Conservation (phyloP, 2,113 vertebrate species). For the Origma solitaria region DNA sequence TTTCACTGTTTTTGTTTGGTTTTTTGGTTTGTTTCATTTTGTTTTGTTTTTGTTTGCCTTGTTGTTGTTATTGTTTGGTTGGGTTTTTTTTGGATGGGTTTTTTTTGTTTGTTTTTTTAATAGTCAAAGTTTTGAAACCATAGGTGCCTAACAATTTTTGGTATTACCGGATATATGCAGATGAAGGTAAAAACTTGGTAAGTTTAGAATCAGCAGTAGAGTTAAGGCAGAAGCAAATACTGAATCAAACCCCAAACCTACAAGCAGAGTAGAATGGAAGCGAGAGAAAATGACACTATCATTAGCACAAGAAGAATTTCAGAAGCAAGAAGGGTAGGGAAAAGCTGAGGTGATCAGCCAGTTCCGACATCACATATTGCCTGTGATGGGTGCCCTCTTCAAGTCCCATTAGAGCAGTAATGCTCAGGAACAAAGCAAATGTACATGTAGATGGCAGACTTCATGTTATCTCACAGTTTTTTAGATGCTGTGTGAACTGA, state of each 20-base stretch:
- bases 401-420: background rate
- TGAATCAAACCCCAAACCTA: background rate
- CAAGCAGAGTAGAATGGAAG: background rate
- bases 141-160: background rate
- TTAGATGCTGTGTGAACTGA: background rate
- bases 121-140: background rate
- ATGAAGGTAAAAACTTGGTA: background rate
- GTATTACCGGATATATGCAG: background rate
- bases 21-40: background rate
- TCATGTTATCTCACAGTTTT: background rate
- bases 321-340: background rate
- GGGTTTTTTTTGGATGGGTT: background rate
- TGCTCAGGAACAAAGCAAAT: background rate
- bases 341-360: background rate
- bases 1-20: background rate
- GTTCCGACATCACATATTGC: background rate
- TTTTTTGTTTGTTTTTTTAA: background rate
- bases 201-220: background rate
- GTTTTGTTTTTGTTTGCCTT: background rate
- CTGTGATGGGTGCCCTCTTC: rapidly evolving
- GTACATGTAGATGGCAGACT: background rate
- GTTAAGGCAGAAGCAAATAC: background rate
- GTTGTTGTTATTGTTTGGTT: background rate
- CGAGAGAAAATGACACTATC: background rate
- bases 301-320: background rate